Evolutionary conservation across 2,797 vertebrate genomes (phyloP), one percentile per base, ranked within the genome.

Genomic region (Hephaestus fuliginosus): DNA sequence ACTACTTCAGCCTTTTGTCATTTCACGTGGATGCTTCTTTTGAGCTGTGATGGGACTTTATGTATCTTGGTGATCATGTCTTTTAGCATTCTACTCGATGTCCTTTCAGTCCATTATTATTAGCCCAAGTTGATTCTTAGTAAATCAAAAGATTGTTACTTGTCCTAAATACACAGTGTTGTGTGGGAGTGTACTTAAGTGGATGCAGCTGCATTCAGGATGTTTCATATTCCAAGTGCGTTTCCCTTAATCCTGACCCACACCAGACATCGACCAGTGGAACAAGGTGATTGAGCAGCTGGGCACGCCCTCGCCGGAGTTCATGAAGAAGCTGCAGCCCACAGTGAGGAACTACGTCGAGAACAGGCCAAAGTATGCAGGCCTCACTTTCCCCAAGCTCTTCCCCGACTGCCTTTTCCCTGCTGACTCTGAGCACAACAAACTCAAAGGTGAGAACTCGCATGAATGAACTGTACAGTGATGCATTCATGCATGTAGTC

Each of bases 221-320:
- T 66, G 71, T 55, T 76, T 55, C 63, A 12, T 66, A 41, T 63
- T 73, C 83, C 73, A 53, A 33, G 55, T 68, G 65, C 91, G 75
- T 93, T 92, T 96, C 88, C 97, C 96, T 96, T 97, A 96, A 98
- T 92, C 86, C 43, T 91, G 70, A 86, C 85, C 83, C 71, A 22
- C 83, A 44, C 89, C 96, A 99, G 98, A 99, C 93, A 99, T 99
- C 88, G 98, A 99, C 94, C 98, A 99, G 90, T 99, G 98, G 98
- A 99, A 99, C 93, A 99, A 99, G 90, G 98, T 99, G 86, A 99
- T 99, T n/a, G 98, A 99, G 87, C 98, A 99, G 94, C 96, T 99
- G 81, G 98, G 98, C 70, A 99, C 98, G 0, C 98, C 98, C 0
- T 96, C 96, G 3, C 97, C 98, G 1, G 98, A 99, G 80, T 99